Conservation (phyloP, 2,888 invertebrate species). For the Rutpela maculata region DNA sequence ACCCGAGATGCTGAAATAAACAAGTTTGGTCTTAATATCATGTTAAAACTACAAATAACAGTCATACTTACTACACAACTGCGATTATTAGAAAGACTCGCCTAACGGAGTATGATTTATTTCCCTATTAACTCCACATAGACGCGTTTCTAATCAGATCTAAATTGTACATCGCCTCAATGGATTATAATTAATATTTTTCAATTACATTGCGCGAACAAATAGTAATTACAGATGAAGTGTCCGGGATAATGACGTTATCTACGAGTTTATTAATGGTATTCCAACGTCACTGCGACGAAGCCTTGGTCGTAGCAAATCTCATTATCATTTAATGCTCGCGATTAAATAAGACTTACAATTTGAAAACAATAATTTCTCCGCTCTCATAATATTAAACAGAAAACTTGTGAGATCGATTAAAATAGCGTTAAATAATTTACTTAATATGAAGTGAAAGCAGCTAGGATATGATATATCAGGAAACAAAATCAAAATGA, state of each 20-base stretch:
- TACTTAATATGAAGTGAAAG: constrained; percentile 1
- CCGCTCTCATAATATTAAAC: neutral
- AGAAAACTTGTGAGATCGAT: neutral
- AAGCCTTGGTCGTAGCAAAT: neutral
- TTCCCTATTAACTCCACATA: too few relatives aligned
- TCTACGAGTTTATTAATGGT: constrained; percentile 23
- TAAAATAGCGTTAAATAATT: neutral
- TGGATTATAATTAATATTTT: too few relatives aligned
- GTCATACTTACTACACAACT: too few relatives aligned
- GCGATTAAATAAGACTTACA: constrained; percentile 7
- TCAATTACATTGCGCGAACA: neutral
- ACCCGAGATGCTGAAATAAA: too few relatives aligned
- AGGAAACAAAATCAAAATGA: neutral
- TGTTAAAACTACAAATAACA: too few relatives aligned
- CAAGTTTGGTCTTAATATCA: too few relatives aligned
- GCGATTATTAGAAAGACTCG: too few relatives aligned
- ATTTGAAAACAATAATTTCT: neutral
- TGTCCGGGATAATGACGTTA: constrained; percentile 4
- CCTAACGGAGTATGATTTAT: too few relatives aligned
- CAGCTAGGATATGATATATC: neutral
- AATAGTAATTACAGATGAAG: constrained; percentile 4
- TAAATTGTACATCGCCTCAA: too few relatives aligned
- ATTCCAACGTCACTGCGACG: neutral
- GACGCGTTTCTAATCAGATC: too few relatives aligned
- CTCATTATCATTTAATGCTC: neutral